Base-by-base conservation (phyloP, 92 coral and sea anemone species). In the Zoanthus sociatus region DNA sequence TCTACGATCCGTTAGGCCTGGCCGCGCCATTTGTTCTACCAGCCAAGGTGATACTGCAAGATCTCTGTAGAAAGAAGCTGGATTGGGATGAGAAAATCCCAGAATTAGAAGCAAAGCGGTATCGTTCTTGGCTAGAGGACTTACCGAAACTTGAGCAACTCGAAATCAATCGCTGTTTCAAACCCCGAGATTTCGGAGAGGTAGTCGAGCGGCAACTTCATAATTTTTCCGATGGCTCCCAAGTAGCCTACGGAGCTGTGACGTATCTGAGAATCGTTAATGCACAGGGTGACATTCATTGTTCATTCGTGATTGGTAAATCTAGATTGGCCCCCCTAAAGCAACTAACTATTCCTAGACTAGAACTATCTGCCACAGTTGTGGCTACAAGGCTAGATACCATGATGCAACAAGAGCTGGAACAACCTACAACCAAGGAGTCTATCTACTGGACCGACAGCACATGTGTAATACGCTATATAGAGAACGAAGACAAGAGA, bases 201-300 rank as follows among this genome's bases (percentile, higher is more conserved):
- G 42, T 37, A 3, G 42, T 37, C 42, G 46, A 68, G 7, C 48
- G 71, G 45, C 88, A 84, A 42, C 88, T 73, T 48, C 88, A 86
- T 56, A 37, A 60, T 44, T 86, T 86, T 48, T 74, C 89, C 60
- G 90, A 81, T 30, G 79, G 71, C 6, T 81, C 90, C 10, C 85
- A 87, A 76, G 18, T 26, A 33, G 90, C 79, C 68, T 87, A 87
- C 75, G 87, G 90, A n/a, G 81, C 87, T 17, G 87, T 71, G 20
- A 78, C 81, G 46, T 88, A 88, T 78, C 82, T 87, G 71, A 87
- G 90, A 78, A 61, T 78, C 71, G 86, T 78, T 15, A 79, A 78
- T 77, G 64, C 48, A 16, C 69, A 61, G 7, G 90, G 86, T 12
- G 78, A 87, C 32, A 78, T 87, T 26, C 90, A 87, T 51, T 88